Base-by-base conservation (phyloP, 2,797 vertebrate genomes). In the Harpagifer antarcticus region DNA sequence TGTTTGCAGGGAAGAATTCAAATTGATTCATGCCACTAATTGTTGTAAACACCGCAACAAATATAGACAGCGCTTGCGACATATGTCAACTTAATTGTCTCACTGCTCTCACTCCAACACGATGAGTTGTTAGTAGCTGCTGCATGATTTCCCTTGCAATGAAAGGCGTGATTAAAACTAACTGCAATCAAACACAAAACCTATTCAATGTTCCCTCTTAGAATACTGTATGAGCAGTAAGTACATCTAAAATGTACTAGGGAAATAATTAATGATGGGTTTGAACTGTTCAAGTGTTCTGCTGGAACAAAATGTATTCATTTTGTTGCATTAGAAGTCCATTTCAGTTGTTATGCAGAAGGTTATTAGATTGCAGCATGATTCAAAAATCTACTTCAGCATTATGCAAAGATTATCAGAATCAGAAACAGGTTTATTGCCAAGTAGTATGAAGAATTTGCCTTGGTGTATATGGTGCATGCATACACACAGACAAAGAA, bases 11-110 rank as follows among this genome's bases (percentile, higher is more conserved):
- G 40, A 67, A 58, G 48, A 85, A 84, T 63, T 83, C 52, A 77
- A 84, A 89, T 85, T 42, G 89, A 92, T 89, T 91, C 68, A 64
- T 61, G 56, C 53, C 37, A 43, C 73, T 85, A 86, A 88, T 79
- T 74, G 71, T 65, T 83, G 71, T 77, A 84, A 86, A 88, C 83
- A 86, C 70, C 42, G 64, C 55, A 71, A 69, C 77, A 81, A 79
- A 82, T 61, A 62, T 40, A 68, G 59, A 42, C 56, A 15, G 53
- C 37, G 62, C 58, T 79, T 17, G 45, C 72, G 79, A 80, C 78
- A 85, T 64, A 69, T 80, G 78, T 81, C 85, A 81, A 58, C 65
- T 74, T 83, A 23, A 85, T 85, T 72, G 86, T 66, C 78, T 72
- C 61, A 48, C 37, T 27, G 48, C n/a, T 70, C 70, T 59, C 68